Percentiles rank a stretch among this genome's conserved stretches.
Conservation (phyloP, 1,140 invertebrate genomes). For the Drosophila lacertosa region DNA sequence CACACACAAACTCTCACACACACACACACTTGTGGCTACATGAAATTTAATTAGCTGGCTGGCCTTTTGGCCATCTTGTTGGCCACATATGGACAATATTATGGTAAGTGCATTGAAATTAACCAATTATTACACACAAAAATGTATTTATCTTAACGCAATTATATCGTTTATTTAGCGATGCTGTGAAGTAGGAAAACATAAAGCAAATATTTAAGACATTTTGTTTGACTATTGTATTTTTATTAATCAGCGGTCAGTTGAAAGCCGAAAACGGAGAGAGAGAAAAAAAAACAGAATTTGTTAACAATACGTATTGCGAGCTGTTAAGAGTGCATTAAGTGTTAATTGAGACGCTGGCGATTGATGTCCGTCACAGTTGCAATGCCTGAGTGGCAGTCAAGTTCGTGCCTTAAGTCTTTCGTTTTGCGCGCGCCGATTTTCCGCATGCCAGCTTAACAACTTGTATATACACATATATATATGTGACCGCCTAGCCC, state of each 20-base stretch:
- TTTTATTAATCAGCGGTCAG: slow-evolving; percentile 18
- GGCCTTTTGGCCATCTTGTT: slow-evolving; percentile 59
- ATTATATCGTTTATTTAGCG: slow-evolving; percentile 1
- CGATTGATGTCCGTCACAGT: slow-evolving; percentile 47
- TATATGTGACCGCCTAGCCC: slow-evolving; percentile 12
- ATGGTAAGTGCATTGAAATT: slow-evolving; percentile 38
- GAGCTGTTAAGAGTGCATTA: slow-evolving; percentile 47
- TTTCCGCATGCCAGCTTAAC: slow-evolving; percentile 64
- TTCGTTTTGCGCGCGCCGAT: slow-evolving; percentile 53
- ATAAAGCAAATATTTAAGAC: slow-evolving; percentile 25
- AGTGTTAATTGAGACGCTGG: slow-evolving; percentile 44
- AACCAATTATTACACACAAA: slow-evolving; percentile 25
- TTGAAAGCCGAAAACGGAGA: slow-evolving; percentile 1
- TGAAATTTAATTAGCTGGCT: slow-evolving; percentile 73
- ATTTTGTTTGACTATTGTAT: slow-evolving; percentile 6
- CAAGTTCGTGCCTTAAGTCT: slow-evolving; percentile 71
- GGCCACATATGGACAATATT: slow-evolving; percentile 10
- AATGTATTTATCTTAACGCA: slow-evolving; percentile 32
- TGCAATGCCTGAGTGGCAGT: slow-evolving; percentile 10
- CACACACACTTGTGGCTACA: slow-evolving; percentile 21
- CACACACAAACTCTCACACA: slow-evolving; percentile 23
- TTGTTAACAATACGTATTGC: slow-evolving; percentile 11
- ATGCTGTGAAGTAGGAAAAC: neutral
- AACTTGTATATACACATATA: slow-evolving; percentile 2
- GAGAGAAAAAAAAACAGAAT: neutral